Conservation (phyloP, 2,113 vertebrate genomes). For the Prinia subflava region DNA sequence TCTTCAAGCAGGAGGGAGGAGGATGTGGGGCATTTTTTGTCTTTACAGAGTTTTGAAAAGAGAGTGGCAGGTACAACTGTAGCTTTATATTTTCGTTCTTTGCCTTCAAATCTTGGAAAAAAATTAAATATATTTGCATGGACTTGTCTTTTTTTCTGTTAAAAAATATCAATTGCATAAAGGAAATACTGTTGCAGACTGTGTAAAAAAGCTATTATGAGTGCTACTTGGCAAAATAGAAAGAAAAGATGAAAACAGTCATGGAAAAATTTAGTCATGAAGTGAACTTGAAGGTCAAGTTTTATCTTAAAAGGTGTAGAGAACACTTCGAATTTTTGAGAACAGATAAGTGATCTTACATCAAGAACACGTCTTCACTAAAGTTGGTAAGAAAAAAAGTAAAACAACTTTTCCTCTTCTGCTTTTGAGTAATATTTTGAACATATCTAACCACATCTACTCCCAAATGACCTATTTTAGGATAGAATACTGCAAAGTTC, state of each 20-base stretch:
- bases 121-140: neutral
- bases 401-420: neutral
- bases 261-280: slow-evolving; percentile 32
- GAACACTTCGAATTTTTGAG: neutral
- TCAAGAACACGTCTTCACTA: neutral
- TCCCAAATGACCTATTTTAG: neutral
- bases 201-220: neutral
- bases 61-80: neutral
- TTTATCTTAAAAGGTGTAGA: slow-evolving; percentile 21
- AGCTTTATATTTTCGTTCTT: neutral
- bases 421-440: slow-evolving; percentile 35
- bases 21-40: neutral
- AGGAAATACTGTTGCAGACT: neutral
- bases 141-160: neutral
- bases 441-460: neutral
- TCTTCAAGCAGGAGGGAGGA: neutral
- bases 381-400: neutral
- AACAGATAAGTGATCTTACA: slow-evolving; percentile 8
- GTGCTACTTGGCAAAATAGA: neutral
- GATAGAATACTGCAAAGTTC: neutral
- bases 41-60: neutral
- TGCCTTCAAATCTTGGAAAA: neutral
- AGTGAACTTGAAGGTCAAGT: slow-evolving; percentile 33
- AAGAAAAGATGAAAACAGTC: slow-evolving; percentile 2
- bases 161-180: neutral